phyloP scores from a whole-genome alignment of 2,113 vertebrate genomes.

The Plotosus lineatus region DNA sequence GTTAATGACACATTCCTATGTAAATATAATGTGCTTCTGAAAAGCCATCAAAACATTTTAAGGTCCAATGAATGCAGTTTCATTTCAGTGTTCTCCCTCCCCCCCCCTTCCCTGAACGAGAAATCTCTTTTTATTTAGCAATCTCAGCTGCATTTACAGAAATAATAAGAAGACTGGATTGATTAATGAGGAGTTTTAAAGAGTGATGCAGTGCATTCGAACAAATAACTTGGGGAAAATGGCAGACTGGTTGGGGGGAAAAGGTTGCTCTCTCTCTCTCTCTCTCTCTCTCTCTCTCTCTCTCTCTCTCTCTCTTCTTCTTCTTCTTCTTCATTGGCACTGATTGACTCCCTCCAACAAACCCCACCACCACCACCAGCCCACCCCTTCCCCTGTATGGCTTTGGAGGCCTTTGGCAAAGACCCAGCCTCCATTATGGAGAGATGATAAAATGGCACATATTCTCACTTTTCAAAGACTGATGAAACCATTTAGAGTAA shows the following conservation, averaged over 20 bases:
- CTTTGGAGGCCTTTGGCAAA: slow-evolving; percentile 70
- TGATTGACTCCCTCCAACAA: slow-evolving; percentile 47
- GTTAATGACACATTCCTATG: slow-evolving; percentile 95
- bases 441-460: slow-evolving; percentile 74
- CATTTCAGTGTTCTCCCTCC: slow-evolving; percentile 71
- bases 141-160: slow-evolving; percentile 74
- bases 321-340: slow-evolving; percentile 46
- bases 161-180: slow-evolving; percentile 77
- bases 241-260: slow-evolving; percentile 57
- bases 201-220: slow-evolving; percentile 75
- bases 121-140: slow-evolving; percentile 91
- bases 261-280: slow-evolving; percentile 55
- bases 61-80: slow-evolving; percentile 94
- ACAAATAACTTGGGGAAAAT: slow-evolving; percentile 68
- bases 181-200: slow-evolving; percentile 82
- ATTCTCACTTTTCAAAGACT: slow-evolving; percentile 71
- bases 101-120: slow-evolving; percentile 71
- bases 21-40: slow-evolving; percentile 87
- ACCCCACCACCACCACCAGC: slow-evolving; percentile 33
- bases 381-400: slow-evolving; percentile 57
- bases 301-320: slow-evolving; percentile 41
- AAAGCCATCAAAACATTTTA: slow-evolving; percentile 94
- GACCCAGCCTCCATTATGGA: slow-evolving; percentile 70
- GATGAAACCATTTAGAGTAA: slow-evolving; percentile 75
- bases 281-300: slow-evolving; percentile 43